Evolutionary conservation across 92 coral and sea anemone genomes (phyloP), one percentile per base, ranked within the genome.

Genomic region (Blastomussa wellsi): DNA sequence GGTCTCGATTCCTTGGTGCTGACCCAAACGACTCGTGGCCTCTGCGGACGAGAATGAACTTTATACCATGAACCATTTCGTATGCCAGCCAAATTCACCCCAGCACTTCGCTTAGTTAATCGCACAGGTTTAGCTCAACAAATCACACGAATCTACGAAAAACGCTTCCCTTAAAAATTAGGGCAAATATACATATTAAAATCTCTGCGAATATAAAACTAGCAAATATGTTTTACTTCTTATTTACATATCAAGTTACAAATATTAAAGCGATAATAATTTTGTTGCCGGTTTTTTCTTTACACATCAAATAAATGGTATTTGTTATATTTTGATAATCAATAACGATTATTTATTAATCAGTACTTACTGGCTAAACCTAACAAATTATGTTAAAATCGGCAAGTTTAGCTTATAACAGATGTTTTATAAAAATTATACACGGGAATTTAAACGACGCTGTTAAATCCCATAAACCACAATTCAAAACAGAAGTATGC

Each of bases 161-260:
- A 35, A 36, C 15, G 69, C 57, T 37, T 35, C 69, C 79, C 52
- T 82, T 51, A 72, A 82, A 82, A 82, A 69, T 69, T 33, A 69
- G 51, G 68, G 26, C 77, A 35, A 53, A 24, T 38, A 12, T 70
- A 71, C 67, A 51, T 82, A 33, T 35, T 37, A 36, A 74, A 74
- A 62, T 60, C 64, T 57, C 36, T 55, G 47, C 39, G 55, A 0
- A 38, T 83, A 83, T 83, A 83, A 83, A 83, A 83, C 87, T 83
- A 83, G 80, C 72, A 55, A 41, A 59, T 74, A n/a, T 73, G 32
- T 83, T 31, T 73, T 24, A 31, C 71, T 47, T 72, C 32, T 59
- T 74, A 83, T 74, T 55, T 82, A 82, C 78, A 81, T 16, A 22
- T 19, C 39, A 59, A n/a, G 41, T 52, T 71, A 71, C 70, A 82